These are phyloP conservation scores for Arizona elegans DNA, from an alignment of 2,113 vertebrate genomes.

Conservation along the genomic window DNA sequence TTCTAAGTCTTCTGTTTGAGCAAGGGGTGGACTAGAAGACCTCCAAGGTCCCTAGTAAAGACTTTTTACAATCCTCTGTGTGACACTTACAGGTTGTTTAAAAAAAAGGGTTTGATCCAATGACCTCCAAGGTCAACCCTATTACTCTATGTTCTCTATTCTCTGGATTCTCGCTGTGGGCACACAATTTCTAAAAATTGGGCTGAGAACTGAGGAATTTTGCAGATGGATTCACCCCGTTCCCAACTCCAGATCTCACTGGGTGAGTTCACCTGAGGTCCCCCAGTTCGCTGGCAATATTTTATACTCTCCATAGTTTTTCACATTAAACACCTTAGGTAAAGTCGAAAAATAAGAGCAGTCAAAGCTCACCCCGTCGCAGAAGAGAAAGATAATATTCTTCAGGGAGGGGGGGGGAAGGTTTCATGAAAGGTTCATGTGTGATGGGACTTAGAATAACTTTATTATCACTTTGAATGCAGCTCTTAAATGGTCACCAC, in stretches of 20 bases:
- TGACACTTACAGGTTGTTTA: too few relatives aligned
- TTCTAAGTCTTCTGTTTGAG: too few relatives aligned
- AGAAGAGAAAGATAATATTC: too few relatives aligned
- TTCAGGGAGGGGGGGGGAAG: too few relatives aligned
- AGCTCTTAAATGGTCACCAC: too few relatives aligned
- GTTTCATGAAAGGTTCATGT: neutral
- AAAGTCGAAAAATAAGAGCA: neutral
- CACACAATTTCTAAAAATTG: neutral
- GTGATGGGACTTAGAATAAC: neutral
- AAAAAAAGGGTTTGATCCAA: too few relatives aligned
- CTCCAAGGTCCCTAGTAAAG: too few relatives aligned
- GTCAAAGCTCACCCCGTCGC: neutral
- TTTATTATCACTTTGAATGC: too few relatives aligned
- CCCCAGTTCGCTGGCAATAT: neutral
- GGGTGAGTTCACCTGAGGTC: neutral
- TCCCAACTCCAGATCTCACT: neutral
- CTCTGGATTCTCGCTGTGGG: neutral
- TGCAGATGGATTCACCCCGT: neutral
- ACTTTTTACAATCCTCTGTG: too few relatives aligned
- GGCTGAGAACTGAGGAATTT: neutral
- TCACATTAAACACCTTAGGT: neutral
- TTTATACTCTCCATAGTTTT: neutral
- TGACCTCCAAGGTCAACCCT: too few relatives aligned
- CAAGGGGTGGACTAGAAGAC: too few relatives aligned
- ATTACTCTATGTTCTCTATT: neutral